These are phyloP conservation scores for Podarcis lilfordi DNA, from an alignment of 2,797 vertebrate genomes.

Conservation along the genomic window DNA sequence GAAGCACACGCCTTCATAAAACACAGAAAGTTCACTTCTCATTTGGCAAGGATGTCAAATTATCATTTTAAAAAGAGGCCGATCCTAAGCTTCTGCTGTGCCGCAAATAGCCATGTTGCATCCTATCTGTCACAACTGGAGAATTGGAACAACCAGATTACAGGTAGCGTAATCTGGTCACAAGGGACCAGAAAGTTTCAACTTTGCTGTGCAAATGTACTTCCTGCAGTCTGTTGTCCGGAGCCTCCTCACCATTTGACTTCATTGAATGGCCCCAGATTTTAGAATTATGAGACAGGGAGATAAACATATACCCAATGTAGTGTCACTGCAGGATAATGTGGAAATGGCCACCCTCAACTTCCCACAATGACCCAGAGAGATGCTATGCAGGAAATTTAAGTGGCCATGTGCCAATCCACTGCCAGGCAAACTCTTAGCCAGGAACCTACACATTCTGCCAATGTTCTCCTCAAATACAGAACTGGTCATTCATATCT, in stretches of 20 bases:
- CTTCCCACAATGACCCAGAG: background rate
- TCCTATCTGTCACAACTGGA: background rate
- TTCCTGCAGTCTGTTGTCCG: too few relatives aligned
- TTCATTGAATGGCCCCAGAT: too few relatives aligned
- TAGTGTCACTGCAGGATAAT: too few relatives aligned
- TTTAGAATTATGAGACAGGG: too few relatives aligned
- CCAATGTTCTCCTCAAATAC: background rate
- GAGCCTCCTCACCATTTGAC: too few relatives aligned
- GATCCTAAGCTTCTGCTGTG: background rate
- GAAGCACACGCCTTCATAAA: slow-evolving; percentile 31
- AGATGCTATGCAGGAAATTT: background rate
- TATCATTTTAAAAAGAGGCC: background rate
- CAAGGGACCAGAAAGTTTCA: background rate
- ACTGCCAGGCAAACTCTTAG: background rate
- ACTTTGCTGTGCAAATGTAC: too few relatives aligned
- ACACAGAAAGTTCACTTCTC: slow-evolving; percentile 17
- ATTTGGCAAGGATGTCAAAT: slow-evolving; percentile 40
- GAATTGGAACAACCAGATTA: background rate
- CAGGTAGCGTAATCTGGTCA: background rate
- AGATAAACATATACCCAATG: too few relatives aligned
- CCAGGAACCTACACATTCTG: background rate
- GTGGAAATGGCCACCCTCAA: background rate
- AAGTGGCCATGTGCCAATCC: background rate
- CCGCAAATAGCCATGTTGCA: background rate
- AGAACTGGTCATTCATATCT: background rate